Evolutionary conservation across 1,140 invertebrate species (phyloP).

Genomic region (Drosophila novamexicana): DNA sequence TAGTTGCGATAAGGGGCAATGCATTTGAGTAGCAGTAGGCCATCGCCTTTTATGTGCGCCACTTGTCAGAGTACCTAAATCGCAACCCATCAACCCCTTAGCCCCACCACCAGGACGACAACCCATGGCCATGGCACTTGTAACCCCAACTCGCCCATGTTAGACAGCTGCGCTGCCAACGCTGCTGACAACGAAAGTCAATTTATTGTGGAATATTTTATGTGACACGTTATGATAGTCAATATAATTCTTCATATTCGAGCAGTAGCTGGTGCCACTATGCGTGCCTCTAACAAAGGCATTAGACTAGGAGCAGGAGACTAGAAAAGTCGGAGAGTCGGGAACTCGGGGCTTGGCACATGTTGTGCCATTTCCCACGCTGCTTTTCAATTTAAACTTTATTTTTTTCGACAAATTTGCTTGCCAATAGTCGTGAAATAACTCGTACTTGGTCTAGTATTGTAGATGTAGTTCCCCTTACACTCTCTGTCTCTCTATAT

Average conservation of each 20-base stretch:
- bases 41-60: slow-evolving; percentile 68
- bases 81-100: neutral
- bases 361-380: slow-evolving; percentile 71
- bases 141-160: slow-evolving; percentile 2
- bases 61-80: slow-evolving; percentile 65
- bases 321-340: neutral
- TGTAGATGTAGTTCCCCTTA: neutral
- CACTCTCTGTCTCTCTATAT: neutral
- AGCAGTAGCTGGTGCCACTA: slow-evolving; percentile 16
- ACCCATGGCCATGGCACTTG: neutral
- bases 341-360: slow-evolving; percentile 38
- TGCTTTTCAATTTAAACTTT: slow-evolving; percentile 65
- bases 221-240: slow-evolving; percentile 82
- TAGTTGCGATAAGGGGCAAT: slow-evolving; percentile 67
- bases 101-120: neutral
- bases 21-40: slow-evolving; percentile 41
- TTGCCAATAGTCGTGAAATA: slow-evolving; percentile 41
- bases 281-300: slow-evolving; percentile 11
- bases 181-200: slow-evolving; percentile 68
- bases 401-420: slow-evolving; percentile 66
- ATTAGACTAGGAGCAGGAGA: slow-evolving; percentile 3
- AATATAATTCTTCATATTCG: slow-evolving; percentile 70
- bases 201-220: slow-evolving; percentile 82
- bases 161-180: slow-evolving; percentile 48
- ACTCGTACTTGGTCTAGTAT: slow-evolving; percentile 10